Conservation (phyloP, 1,140 invertebrate species). For the Aphis craccivora region DNA sequence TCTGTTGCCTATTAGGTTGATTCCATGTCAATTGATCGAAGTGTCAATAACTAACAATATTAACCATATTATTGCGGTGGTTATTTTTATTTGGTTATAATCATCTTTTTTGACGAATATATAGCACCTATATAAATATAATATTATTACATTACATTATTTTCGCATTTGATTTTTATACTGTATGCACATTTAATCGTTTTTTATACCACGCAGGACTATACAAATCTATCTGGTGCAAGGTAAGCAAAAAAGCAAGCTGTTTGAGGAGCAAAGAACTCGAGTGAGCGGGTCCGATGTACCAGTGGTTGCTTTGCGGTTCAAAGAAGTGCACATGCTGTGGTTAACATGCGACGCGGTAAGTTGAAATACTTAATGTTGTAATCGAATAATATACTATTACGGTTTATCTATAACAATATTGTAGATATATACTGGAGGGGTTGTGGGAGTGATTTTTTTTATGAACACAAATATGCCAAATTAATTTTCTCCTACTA, state of each 20-base stretch:
- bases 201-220: background rate
- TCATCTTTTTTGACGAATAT: background rate
- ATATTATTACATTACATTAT: background rate
- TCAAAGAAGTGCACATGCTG: constrained; percentile 47
- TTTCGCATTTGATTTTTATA: background rate
- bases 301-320: constrained; percentile 39
- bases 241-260: background rate
- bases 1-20: background rate
- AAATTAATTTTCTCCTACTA: background rate
- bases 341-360: constrained; percentile 42
- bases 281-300: constrained; percentile 26
- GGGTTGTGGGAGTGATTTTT: background rate
- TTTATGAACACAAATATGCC: background rate
- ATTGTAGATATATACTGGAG: background rate
- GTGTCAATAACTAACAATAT: background rate
- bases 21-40: background rate
- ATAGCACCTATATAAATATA: background rate
- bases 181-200: background rate
- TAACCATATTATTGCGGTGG: background rate
- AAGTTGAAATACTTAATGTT: background rate
- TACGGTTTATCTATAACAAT: background rate
- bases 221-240: constrained; percentile 43
- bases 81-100: background rate
- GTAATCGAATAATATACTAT: background rate
- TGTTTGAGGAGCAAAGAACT: background rate